Conservation (phyloP, 2,888 invertebrate genomes). For the Ariolimax columbianus region DNA sequence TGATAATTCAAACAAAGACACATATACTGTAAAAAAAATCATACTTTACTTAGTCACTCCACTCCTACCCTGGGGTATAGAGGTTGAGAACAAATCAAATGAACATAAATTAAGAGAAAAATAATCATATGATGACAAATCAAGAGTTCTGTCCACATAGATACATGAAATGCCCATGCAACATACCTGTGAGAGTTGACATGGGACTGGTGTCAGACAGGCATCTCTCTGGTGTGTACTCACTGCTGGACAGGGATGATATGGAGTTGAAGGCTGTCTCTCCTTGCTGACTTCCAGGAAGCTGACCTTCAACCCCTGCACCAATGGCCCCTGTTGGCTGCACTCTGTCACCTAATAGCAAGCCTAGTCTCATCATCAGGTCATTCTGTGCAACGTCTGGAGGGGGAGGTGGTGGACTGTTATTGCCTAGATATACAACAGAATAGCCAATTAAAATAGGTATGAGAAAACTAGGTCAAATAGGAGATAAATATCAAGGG, state of each 20-base stretch:
- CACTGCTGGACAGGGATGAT: conserved; percentile 82
- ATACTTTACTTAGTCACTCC: no score
- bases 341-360: conserved; percentile 87
- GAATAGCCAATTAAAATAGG: not conserved
- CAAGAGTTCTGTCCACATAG: no score
- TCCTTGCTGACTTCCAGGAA: conserved; percentile 49
- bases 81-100: no score
- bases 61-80: no score
- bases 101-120: no score
- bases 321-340: conserved; percentile 17
- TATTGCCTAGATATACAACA: conserved; percentile 42
- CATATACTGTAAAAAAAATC: no score
- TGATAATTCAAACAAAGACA: no score
- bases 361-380: conserved; percentile 89
- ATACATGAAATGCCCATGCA: no score
- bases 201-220: conserved; percentile 92
- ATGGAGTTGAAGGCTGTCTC: conserved; percentile 79
- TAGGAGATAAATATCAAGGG: no score
- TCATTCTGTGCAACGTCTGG: conserved; percentile 84
- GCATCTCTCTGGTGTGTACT: conserved; percentile 84
- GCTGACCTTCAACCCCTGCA: conserved; percentile 48
- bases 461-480: no score
- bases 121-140: no score
- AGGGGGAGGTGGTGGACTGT: conserved; percentile 75
- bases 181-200: conserved; percentile 88